Evolutionary conservation across 2,888 invertebrate genomes (phyloP), one percentile per base, ranked within the genome.

Genomic region (Mongoloraphidia duomilia): DNA sequence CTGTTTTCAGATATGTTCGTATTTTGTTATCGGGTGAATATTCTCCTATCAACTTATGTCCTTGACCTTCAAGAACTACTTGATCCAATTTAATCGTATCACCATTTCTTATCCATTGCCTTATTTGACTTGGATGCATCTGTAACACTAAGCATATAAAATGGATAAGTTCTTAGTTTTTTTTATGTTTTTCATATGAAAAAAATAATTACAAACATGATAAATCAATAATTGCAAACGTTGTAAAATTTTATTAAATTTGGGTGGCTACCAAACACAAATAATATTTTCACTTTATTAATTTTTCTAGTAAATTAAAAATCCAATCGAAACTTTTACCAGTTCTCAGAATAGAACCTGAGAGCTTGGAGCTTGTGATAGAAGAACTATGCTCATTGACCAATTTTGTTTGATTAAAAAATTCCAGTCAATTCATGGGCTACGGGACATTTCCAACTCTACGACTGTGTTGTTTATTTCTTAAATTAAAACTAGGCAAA

Each of bases 61-160:
- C 84, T 61, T 81, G 78, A 4, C 84, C 84, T 58, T 82, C 79
- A 41, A 82, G 61, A 1, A 83, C 76, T 17, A 82, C 66, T 60
- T 79, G 73, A 61, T 83, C 80, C 49, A 84, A 64, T 58, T 76
- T 78, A 6, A 79, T 78, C 41, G 81, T 62, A 57, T 82, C 81
- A 10, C 82, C 82, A 46, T 69, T 70, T 45, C 73, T 65, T 44
- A 79, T 67, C 66, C 76, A 70, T 57, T 74, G 71, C 55, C 73
- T 72, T 37, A 79, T 64, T 49, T 71, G 69, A 37, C 72, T 69
- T 11, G 74, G 68, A 59, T 69, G 74, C 61, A 75, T 67, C 59
- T 73, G 70, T 51, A 69, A 57, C 53, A 68, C 74, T 75, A 59
- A 42, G 63, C 64, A 50, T 49, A 44, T 44, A 49, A 47, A 43